These are phyloP conservation scores for Taphrorychus bicolor DNA, from an alignment of 2,888 invertebrate genomes.

Conservation along the genomic window DNA sequence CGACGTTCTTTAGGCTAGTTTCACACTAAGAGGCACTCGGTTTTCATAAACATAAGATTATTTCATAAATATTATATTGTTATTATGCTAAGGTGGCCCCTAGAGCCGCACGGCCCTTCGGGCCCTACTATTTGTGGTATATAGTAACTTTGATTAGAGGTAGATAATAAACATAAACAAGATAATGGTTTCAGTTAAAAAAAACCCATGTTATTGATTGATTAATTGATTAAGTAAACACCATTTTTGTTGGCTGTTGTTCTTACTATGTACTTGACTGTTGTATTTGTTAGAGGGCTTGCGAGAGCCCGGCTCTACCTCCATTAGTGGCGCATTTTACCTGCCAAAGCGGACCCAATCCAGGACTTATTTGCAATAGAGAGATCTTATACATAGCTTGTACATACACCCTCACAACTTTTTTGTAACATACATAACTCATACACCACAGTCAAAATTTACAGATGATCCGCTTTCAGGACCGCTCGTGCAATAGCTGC, in stretches of 20 bases:
- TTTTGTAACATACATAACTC: background rate
- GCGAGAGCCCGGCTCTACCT: background rate
- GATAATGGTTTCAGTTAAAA: conserved; percentile 61
- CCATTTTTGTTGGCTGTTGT: conserved; percentile 60
- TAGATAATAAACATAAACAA: conserved; percentile 61
- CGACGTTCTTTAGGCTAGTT: conserved; percentile 52
- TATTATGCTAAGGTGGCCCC: conserved; percentile 61
- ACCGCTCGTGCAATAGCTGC: background rate
- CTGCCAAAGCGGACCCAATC: background rate
- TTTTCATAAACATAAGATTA: conserved; percentile 60
- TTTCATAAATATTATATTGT: conserved; percentile 63
- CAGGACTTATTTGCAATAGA: background rate
- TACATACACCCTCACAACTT: background rate
- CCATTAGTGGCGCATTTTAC: background rate
- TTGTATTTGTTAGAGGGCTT: background rate
- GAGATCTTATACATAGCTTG: background rate
- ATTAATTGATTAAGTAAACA: conserved; percentile 41
- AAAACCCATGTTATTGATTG: conserved; percentile 54
- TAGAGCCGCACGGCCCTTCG: conserved; percentile 33
- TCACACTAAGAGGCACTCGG: conserved; percentile 63
- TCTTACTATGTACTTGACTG: conserved; percentile 1
- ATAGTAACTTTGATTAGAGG: conserved; percentile 63
- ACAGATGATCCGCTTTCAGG: background rate
- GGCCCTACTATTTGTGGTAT: conserved; percentile 62
- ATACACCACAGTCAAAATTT: background rate